Evolutionary conservation across 2,888 invertebrate genomes (phyloP).

Genomic region (Macaria notata): DNA sequence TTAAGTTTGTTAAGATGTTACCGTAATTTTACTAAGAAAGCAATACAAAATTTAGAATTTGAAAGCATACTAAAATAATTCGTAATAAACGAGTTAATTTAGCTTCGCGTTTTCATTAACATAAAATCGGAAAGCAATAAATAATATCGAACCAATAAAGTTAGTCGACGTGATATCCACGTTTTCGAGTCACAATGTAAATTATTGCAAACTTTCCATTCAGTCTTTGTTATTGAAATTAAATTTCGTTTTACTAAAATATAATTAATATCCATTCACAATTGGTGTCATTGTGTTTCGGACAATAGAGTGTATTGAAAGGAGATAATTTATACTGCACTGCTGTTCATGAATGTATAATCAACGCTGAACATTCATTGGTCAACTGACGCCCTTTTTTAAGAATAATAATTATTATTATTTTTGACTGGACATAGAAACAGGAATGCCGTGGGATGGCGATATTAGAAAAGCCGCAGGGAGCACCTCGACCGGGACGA

Average conservation of each 20-base stretch:
- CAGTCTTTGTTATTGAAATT: constrained; percentile 20
- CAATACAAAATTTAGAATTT: too few species aligned
- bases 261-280: constrained; percentile 44
- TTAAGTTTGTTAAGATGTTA: too few species aligned
- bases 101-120: too few species aligned
- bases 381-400: constrained; percentile 13
- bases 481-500: too few species aligned
- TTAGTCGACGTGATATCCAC: constrained; percentile 1
- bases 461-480: too few species aligned
- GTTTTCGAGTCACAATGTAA: constrained; percentile 3
- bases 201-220: constrained; percentile 18
- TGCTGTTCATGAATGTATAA: constrained; percentile 40
- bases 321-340: constrained; percentile 47
- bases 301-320: constrained; percentile 45
- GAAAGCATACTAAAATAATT: too few species aligned
- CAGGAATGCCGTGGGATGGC: too few species aligned
- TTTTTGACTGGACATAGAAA: too few species aligned
- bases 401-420: too few species aligned
- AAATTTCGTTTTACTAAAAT: constrained; percentile 39
- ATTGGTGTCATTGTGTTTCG: constrained; percentile 40
- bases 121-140: background rate
- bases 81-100: too few species aligned
- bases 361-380: constrained; percentile 19
- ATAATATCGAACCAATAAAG: constrained; percentile 5
- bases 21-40: too few species aligned